Evolutionary conservation across 2,797 vertebrate species (phyloP), one percentile per base, ranked within the genome.

Genomic region (Poliocrania exsul): DNA sequence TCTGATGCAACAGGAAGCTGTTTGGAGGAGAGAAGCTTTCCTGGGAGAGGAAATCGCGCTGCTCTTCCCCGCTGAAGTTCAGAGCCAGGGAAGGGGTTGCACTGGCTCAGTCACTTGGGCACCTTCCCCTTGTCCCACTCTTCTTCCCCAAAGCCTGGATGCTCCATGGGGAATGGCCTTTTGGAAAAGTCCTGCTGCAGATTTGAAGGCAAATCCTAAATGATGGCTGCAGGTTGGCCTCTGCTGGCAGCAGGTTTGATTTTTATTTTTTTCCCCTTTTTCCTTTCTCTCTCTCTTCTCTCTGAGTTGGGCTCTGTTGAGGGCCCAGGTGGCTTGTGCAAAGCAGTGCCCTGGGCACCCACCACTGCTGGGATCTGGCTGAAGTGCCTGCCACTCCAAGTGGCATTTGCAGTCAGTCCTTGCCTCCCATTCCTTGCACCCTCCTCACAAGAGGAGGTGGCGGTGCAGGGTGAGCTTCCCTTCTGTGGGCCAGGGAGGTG

Each of bases 301-400:
- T 70, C 25, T 17, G 29, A 15, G 50, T 17, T 69, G 66, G 83
- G 57, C 54, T 95, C 66, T 64, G 17, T 14, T 3, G 2, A 67
- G 47, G 44, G 71, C 75, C 60, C 0, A 0, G 14, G 1, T 64
- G 84, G 54, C 67, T 87, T 35, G 40, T 64, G 35, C 57, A n/a
- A 60, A 53, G 46, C 77, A 61, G 6, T 29, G 50, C 75, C 31
- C 0, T 31, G 72, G 65, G 33, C 72, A 86, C 65, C 65, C 72
- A 46, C 42, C 90, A 19, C 82, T 0, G 1, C 70, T 70, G 56
- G 47, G 31, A 56, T 53, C 66, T 75, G 94, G 93, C 58, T 88
- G 13, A 95, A 95, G 93, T 94, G 96, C 93, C 94, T 91, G 88
- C 92, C 74, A 40, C 86, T 47, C 31, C 44, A 11, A 4, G 93